Evolutionary conservation across 2,113 vertebrate genomes (phyloP), one percentile per base, ranked within the genome.

Genomic region (Pachycephala philippinensis): DNA sequence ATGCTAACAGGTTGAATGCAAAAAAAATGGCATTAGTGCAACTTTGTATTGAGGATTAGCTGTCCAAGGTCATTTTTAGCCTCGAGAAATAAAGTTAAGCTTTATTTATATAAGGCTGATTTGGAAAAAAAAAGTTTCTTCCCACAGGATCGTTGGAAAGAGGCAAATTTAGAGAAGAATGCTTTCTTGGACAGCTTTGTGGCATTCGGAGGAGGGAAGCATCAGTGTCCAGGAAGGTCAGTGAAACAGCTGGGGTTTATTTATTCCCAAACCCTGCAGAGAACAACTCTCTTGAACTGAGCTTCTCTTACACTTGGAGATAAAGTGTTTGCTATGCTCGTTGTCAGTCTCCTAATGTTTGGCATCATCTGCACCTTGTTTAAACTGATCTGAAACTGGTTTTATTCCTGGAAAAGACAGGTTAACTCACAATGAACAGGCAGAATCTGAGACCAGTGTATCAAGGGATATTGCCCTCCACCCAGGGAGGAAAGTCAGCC

Each of bases 111-210:
- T 94, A 98, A 98, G 94, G 28, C 96, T 96, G 96, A 97, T 97
- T 95, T 97, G 85, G 92, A 63, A 94, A 95, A 97, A 97, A 97
- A 96, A 97, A 82, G 95, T 98, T 98, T 98, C 98, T 98, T 98
- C 98, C 98, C 98, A 98, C 98, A 99, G 98, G 98, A 99, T 98
- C 98, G 98, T 72, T 99, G 98, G 98, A 98, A 98, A 98, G 97
- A 98, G 92, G 98, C 98, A 97, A 98, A 98, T 98, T 98, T 99
- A 98, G 98, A 98, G 97, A 99, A 98, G 97, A 98, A 98, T 97
- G 96, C 96, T 97, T 98, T 98, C 98, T 98, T 99, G 98, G 98
- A 99, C 93, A 93, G 97, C 89, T 99, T 99, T 91, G 89, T 98
- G 97, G 98, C 98, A 84, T 99, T 99, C 33, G 98, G 98, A 97